Evolutionary conservation across 1,140 invertebrate genomes (phyloP), one percentile per base, ranked within the genome.

Genomic region (Caenorhabditis briggsae): DNA sequence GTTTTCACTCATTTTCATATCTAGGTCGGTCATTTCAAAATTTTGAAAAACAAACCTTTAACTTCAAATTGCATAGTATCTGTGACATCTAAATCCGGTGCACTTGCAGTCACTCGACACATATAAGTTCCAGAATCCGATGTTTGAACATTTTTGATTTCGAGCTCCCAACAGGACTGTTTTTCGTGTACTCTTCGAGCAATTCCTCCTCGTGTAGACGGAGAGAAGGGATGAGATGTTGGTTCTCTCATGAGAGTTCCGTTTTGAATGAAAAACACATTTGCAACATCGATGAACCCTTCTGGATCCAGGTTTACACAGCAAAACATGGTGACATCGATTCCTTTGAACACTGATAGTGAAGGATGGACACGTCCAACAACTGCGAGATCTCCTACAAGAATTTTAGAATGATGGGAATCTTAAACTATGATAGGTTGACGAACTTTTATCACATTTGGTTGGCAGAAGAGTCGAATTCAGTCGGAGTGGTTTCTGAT

Each of bases 191-290:
- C 64, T 25, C 53, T 33, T n/a, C 59, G 43, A 14, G 50, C 41
- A 53, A 83, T 23, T 84, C 89, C 56, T 86, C 86, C 46, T 88
- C 90, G 18, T 23, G 83, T n/a, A 20, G 70, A 33, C 3, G 33
- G 33, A 3, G 33, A 46, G 90, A 70, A 86, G 87, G 56, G 88
- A 82, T 20, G 89, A 85, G 48, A 78, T 20, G 85, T 70, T 8
- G 91, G 78, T 88, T 92, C 90, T 48, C 90, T 85, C 20, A 82
- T 88, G 18, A 89, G 55, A 5, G 91, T 91, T 12, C 85, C 91
- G 70, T 92, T 91, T 65, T 91, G 91, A n/a, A 92, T 70, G 70
- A 91, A 91, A 59, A 91, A 91, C 16, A 89, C 91, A 43, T 91
- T 86, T 23, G 88, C 84, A 20, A 78, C 70, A 33, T 91, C 82